A percentile compares a stretch with the other conserved stretches of the same genome.
Evolutionary conservation across 2,113 vertebrate species (phyloP).

Genomic region (Nerophis ophidion): DNA sequence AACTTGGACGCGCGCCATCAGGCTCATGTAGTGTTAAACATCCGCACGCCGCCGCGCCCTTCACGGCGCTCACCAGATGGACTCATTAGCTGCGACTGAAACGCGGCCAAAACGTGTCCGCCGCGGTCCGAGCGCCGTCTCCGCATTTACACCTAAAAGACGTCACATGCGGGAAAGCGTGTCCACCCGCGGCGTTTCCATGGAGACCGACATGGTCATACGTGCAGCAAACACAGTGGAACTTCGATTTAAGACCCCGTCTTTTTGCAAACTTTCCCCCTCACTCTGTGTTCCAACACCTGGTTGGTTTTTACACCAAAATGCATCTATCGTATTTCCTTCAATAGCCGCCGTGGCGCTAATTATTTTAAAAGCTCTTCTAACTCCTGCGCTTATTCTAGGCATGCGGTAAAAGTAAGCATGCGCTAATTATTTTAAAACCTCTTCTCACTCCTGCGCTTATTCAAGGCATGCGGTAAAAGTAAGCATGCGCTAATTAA

Average conservation of each 20-base stretch:
- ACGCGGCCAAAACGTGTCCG: conserved; percentile 1
- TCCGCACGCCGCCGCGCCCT: conserved; percentile 7
- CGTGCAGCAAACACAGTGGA: neutral
- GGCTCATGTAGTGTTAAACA: conserved; percentile 24
- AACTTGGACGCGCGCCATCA: conserved; percentile 15
- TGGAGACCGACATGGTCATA: neutral
- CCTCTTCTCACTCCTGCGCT: too few species aligned
- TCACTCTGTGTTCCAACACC: too few species aligned
- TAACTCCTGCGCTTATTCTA: too few species aligned
- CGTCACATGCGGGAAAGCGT: neutral
- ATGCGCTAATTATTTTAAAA: too few species aligned
- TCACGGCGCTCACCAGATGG: conserved; percentile 10
- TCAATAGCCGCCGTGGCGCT: too few species aligned
- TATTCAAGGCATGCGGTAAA: too few species aligned
- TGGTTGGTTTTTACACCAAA: too few species aligned
- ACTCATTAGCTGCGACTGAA: conserved; percentile 1
- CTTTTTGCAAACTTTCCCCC: too few species aligned
- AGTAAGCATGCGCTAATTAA: too few species aligned
- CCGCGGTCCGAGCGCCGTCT: conserved; percentile 13
- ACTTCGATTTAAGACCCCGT: neutral
- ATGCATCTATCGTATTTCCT: too few species aligned
- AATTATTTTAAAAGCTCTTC: too few species aligned
- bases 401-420: too few species aligned
- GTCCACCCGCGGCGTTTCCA: neutral
- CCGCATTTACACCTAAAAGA: conserved; percentile 1